Evolutionary conservation across 2,888 invertebrate genomes (phyloP).

Genomic region (Caenorhabditis zanzibari): DNA sequence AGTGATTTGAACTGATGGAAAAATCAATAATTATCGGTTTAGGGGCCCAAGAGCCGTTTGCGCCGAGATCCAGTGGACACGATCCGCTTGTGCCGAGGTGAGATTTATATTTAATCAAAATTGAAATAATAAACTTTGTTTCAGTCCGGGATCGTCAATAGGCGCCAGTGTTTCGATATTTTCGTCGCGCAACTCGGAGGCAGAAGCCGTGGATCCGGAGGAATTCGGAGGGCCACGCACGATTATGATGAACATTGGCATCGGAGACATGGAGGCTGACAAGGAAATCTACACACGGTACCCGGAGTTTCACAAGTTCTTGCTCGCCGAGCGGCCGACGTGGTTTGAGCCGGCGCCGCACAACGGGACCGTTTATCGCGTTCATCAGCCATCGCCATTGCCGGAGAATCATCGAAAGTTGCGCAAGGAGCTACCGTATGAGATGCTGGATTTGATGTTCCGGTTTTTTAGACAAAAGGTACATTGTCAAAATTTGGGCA

Average conservation of each 20-base stretch:
- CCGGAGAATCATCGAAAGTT: slow-evolving; percentile 44
- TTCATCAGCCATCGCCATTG: slow-evolving; percentile 11
- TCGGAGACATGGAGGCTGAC: slow-evolving; percentile 58
- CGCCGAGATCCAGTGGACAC: slow-evolving; percentile 47
- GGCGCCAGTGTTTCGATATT: slow-evolving; percentile 64
- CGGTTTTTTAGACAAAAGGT: slow-evolving; percentile 55
- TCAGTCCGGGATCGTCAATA: slow-evolving; percentile 58
- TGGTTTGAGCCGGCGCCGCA: slow-evolving; percentile 59
- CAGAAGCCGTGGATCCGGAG: slow-evolving; percentile 42
- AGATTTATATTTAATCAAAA: background rate
- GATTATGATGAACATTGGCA: slow-evolving; percentile 40
- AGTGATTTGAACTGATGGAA: background rate
- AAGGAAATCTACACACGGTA: slow-evolving; percentile 58
- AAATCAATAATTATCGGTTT: slow-evolving; percentile 18
- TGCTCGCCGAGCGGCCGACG: slow-evolving; percentile 53
- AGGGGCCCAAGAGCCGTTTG: slow-evolving; percentile 54
- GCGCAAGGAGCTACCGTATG: slow-evolving; percentile 37
- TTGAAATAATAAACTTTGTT: background rate
- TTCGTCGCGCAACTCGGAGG: slow-evolving; percentile 63
- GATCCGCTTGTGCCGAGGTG: background rate
- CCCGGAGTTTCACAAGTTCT: slow-evolving; percentile 63
- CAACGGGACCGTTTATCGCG: slow-evolving; percentile 48
- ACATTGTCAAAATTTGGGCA: background rate
- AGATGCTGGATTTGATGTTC: slow-evolving; percentile 63
- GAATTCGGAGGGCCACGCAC: slow-evolving; percentile 46